Evolutionary conservation across 2,797 vertebrate species (phyloP).

Genomic region (Sternarchorhynchus goeldii): DNA sequence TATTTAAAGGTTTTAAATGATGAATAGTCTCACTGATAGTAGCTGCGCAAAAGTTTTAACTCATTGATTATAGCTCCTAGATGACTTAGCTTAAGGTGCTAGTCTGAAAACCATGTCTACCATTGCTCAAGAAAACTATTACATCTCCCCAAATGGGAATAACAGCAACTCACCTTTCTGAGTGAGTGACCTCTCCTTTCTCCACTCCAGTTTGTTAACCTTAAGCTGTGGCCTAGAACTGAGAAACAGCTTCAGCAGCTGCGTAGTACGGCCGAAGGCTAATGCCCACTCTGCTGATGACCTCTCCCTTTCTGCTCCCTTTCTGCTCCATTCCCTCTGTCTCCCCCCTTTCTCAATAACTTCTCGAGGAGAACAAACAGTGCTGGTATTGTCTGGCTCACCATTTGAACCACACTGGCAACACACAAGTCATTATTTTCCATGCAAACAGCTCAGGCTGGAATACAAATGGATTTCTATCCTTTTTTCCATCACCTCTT

Average conservation of each 20-base stretch:
- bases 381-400: conserved; percentile 84
- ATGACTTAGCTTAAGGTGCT: not conserved
- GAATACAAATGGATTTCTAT: conserved; percentile 78
- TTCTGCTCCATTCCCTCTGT: conserved; percentile 49
- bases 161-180: conserved; percentile 23
- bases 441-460: conserved; percentile 80
- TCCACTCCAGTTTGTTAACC: conserved; percentile 2
- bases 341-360: conserved; percentile 63
- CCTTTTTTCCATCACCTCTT: conserved; percentile 45
- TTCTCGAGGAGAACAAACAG: conserved; percentile 85
- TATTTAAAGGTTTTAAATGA: too few species aligned
- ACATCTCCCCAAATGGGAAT: not conserved
- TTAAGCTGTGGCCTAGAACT: not conserved
- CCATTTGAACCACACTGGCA: conserved; percentile 75
- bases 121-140: not conserved
- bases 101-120: not conserved
- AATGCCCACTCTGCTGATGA: conserved; percentile 58
- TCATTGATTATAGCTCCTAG: too few species aligned
- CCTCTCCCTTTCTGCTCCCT: conserved; percentile 65
- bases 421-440: conserved; percentile 81
- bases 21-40: too few species aligned
- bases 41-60: too few species aligned
- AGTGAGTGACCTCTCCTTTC: not conserved
- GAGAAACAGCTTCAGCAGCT: not conserved
- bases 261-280: not conserved